A percentile compares a stretch with the other conserved stretches of the same genome.
These are phyloP conservation scores for Calvadosia cruxmelitensis DNA, from an alignment of 30 jellyfish, hydroid and myxozoan species.

Conservation along the genomic window DNA sequence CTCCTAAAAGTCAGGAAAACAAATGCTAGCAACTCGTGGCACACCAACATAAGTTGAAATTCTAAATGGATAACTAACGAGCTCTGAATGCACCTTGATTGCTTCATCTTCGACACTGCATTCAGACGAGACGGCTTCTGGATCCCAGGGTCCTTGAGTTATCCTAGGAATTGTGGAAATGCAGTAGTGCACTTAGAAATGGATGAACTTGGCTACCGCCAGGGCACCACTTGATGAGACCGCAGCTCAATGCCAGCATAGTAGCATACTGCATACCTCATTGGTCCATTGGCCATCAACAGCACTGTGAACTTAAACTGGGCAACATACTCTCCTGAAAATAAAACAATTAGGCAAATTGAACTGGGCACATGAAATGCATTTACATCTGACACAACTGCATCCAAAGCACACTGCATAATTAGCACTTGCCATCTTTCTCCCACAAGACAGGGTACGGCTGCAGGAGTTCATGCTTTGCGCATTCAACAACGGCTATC, in stretches of 20 bases:
- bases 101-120: slow-evolving; percentile 68
- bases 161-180: slow-evolving; percentile 25
- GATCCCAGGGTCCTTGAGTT: slow-evolving; percentile 93
- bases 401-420: too few species aligned
- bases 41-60: background rate
- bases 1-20: slow-evolving; percentile 18
- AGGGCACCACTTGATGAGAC: background rate
- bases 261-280: slow-evolving; percentile 38
- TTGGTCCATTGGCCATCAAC: slow-evolving; percentile 91
- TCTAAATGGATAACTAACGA: background rate
- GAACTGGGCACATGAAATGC: too few species aligned
- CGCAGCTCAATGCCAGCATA: too few species aligned
- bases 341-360: too few species aligned
- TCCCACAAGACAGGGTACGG: slow-evolving; percentile 93
- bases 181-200: too few species aligned
- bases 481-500: slow-evolving; percentile 90
- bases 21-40: background rate
- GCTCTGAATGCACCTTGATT: slow-evolving; percentile 38
- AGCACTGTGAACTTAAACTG: slow-evolving; percentile 91
- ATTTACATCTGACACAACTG: too few species aligned
- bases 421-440: slow-evolving; percentile 53
- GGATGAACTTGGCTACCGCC: too few species aligned
- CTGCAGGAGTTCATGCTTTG: slow-evolving; percentile 69
- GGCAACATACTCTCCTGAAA: slow-evolving; percentile 89
- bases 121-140: slow-evolving; percentile 66